Percentiles rank a stretch among this genome's conserved stretches.
phyloP scores from a whole-genome alignment of 2,888 invertebrate genomes.

The Scotopteryx bipunctaria region DNA sequence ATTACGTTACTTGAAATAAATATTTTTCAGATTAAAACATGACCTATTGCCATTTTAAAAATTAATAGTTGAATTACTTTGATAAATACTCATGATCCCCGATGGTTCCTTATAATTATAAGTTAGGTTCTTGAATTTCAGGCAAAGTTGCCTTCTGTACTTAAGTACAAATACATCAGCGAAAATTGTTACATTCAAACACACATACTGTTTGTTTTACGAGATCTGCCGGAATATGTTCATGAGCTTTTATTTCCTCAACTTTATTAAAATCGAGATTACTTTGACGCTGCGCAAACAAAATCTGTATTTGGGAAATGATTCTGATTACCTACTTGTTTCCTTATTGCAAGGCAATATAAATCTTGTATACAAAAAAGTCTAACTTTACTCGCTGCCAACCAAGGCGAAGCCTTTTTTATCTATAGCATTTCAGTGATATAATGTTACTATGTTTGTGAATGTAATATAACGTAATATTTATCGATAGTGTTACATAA shows the following conservation, averaged over 20 bases:
- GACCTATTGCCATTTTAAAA: too few species aligned
- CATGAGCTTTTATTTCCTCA: slow-evolving; percentile 10
- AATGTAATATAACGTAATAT: too few species aligned
- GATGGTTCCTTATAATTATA: too few species aligned
- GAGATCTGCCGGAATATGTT: slow-evolving; percentile 19
- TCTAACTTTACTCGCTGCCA: background rate
- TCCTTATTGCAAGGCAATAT: background rate
- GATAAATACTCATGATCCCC: too few species aligned
- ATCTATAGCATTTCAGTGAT: too few species aligned
- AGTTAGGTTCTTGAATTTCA: too few species aligned
- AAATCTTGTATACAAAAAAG: background rate
- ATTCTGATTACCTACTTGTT: slow-evolving; percentile 3
- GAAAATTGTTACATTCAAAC: slow-evolving; percentile 8
- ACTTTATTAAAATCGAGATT: slow-evolving; percentile 23
- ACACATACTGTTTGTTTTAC: slow-evolving; percentile 27
- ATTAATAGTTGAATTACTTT: too few species aligned
- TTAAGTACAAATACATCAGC: background rate
- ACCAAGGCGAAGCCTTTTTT: too few species aligned
- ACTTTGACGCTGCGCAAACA: slow-evolving; percentile 20
- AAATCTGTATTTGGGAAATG: slow-evolving; percentile 16
- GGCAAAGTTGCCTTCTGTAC: background rate
- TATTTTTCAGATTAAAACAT: too few species aligned
- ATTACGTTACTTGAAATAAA: too few species aligned
- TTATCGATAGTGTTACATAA: too few species aligned
- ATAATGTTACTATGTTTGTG: too few species aligned